Base-by-base conservation (phyloP, 2,113 vertebrate species). In the Rostratula benghalensis region DNA sequence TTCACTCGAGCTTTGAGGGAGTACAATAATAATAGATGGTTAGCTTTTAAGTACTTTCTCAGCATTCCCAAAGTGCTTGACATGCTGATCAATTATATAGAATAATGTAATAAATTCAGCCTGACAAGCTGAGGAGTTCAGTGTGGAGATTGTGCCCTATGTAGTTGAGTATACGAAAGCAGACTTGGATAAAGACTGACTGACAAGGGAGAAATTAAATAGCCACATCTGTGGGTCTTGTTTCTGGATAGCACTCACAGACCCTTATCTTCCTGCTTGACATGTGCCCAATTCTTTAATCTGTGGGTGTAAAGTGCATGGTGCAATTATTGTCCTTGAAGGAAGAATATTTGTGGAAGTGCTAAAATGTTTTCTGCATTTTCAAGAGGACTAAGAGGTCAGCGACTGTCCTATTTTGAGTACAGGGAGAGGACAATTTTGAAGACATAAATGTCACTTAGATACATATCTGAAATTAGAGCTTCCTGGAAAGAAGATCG, bases 281-380 rank as follows among this genome's bases (percentile, higher is more conserved):
- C 2, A 1, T 13, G 5, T 78, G 37, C 9, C 31, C 43, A 3
- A 61, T 78, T 80, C 17, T 28, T 76, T 79, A 53, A 45, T 39
- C 23, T 6, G 1, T 0, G 0, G 9, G 17, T 67, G 9, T 69
- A 54, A 80, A 77, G 6, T 33, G 4, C 10, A 7, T 28, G 23
- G 33, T 92, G 68, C 7, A 77, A 4, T n/a, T 70, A 13, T 24
- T 74, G 67, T 46, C 59, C 54, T 83, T 71, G 37, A 65, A 59
- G 31, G 25, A 16, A 82, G 12, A 23, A 6, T 73, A 18, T 39
- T 64, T 85, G 18, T 87, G 51, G n/a, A 70, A 81, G 50, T 48
- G 35, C 50, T 80, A 64, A 91, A 93, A 30, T 68, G 43, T 3
- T 35, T 71, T 93, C 86, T 17, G 9, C 22, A 43, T 83, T 88